Conservation (phyloP, 2,113 vertebrate genomes). For the Tor tambroides region DNA sequence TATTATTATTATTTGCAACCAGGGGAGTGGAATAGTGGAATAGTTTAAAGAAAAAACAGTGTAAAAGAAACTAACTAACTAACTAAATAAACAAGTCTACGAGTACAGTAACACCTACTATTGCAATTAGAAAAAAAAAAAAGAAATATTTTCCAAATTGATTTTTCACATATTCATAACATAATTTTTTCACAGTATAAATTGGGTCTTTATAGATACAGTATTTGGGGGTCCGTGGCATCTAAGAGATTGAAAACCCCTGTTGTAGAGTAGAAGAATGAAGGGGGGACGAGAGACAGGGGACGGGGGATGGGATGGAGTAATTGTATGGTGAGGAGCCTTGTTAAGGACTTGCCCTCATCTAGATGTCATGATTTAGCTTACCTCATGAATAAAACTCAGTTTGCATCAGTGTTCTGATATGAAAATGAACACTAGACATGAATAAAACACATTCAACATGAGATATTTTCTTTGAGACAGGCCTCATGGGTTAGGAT, state of each 20-base stretch:
- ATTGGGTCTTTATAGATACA: no score
- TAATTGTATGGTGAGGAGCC: background rate
- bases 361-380: conserved; percentile 25
- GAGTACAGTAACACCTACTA: no score
- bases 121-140: no score
- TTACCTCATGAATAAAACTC: conserved; percentile 30
- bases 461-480: background rate
- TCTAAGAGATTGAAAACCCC: background rate
- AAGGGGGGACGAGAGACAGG: background rate
- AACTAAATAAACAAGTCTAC: no score
- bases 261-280: background rate
- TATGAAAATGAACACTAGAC: conserved; percentile 40
- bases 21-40: background rate
- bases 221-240: no score
- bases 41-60: background rate
- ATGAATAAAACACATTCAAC: conserved; percentile 13
- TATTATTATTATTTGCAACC: no score
- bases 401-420: conserved; percentile 11
- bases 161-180: no score
- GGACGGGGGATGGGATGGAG: background rate
- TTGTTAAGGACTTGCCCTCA: background rate
- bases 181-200: no score
- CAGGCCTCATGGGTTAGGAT: background rate
- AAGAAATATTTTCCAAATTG: no score
- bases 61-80: background rate